Conservation (phyloP, 2,888 invertebrate genomes). For the Galerucella nymphaeae region DNA sequence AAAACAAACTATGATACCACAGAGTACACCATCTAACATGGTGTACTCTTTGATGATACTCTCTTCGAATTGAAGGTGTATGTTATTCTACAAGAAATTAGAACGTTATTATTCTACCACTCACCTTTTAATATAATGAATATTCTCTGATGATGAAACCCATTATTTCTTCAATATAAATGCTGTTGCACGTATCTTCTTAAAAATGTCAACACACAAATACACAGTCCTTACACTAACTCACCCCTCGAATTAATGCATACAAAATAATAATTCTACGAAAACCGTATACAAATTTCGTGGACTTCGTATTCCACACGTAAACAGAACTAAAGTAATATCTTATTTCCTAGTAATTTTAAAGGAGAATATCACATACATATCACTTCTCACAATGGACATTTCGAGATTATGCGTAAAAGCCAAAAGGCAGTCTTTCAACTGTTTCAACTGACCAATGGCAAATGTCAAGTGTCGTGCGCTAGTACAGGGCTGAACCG, state of each 20-base stretch:
- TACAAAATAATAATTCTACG: neutral
- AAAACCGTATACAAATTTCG: neutral
- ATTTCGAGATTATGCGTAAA: constrained; percentile 17
- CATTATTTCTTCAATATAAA: neutral
- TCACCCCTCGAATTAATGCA: neutral
- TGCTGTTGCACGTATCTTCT: neutral
- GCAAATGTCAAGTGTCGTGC: neutral
- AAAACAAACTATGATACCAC: no score
- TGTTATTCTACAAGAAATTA: no score
- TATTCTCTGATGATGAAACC: neutral
- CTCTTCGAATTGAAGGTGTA: no score
- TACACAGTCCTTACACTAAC: neutral
- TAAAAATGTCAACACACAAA: neutral
- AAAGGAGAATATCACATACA: constrained; percentile 2
- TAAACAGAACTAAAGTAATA: neutral
- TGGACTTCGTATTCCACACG: neutral
- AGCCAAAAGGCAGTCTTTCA: constrained; percentile 13
- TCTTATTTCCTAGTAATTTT: neutral
- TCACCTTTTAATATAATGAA: neutral
- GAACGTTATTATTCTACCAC: neutral
- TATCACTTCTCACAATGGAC: neutral
- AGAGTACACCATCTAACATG: no score
- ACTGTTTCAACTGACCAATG: constrained; percentile 23
- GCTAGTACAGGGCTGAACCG: constrained; percentile 19
- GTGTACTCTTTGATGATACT: no score